phyloP scores from a whole-genome alignment of 2,888 invertebrate species.

The Parthenolecanium corni region DNA sequence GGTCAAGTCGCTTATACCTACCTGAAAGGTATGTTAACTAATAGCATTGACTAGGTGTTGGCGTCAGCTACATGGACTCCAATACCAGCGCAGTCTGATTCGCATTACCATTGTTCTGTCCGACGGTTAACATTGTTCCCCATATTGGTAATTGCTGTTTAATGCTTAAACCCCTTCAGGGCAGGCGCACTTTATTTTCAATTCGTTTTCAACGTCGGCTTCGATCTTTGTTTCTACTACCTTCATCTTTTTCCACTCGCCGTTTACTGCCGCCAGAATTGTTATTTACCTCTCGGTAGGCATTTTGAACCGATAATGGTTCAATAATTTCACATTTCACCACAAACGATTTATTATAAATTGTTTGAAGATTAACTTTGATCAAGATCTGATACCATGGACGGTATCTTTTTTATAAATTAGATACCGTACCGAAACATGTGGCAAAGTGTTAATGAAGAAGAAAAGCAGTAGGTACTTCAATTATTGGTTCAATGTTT shows the following conservation, averaged over 20 bases:
- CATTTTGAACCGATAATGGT: constrained; percentile 22
- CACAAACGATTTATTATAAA: constrained; percentile 12
- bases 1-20: constrained; percentile 3
- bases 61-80: constrained; percentile 22
- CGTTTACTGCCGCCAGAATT: constrained; percentile 15
- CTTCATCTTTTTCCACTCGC: not conserved
- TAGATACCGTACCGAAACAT: not conserved
- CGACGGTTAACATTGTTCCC: constrained; percentile 24
- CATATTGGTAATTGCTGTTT: constrained; percentile 27
- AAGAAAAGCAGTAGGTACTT: no score
- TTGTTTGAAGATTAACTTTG: constrained; percentile 18
- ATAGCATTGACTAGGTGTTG: constrained; percentile 25
- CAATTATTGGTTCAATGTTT: no score
- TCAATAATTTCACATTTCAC: constrained; percentile 17
- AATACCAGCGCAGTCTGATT: constrained; percentile 23
- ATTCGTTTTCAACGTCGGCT: constrained; percentile 19
- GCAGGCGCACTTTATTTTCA: constrained; percentile 15
- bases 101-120: constrained; percentile 27
- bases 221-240: constrained; percentile 1
- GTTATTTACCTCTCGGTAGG: constrained; percentile 1
- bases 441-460: not conserved
- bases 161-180: constrained; percentile 13
- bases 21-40: constrained; percentile 25
- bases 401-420: not conserved
- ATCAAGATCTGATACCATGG: constrained; percentile 10